Base-by-base conservation (phyloP, 2,888 invertebrate genomes). In the Galerucella pusilla region DNA sequence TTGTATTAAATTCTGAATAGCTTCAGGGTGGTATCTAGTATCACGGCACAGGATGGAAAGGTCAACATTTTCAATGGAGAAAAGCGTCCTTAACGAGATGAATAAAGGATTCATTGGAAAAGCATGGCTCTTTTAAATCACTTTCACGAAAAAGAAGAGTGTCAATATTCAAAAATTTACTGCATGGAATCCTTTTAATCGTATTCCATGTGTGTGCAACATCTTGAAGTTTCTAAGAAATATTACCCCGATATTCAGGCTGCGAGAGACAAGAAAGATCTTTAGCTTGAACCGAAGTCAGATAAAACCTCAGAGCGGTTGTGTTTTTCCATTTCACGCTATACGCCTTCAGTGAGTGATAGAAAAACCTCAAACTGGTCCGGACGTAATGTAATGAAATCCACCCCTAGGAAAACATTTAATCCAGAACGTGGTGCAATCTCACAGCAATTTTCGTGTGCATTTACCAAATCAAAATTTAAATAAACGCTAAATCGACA, bases 301-400 rank as follows among this genome's bases (percentile, higher is more conserved):
- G 35, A 71, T 64, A 64, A 69, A 71, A 71, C 64, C 64, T 49
- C 57, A n/a, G 12, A 52, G 28, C 45, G 71, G 14, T 59, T 65
- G 57, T 42, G 65, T 71, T 71, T 71, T 71, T 71, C 71, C 71
- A 71, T 71, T 71, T 71, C 71, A 71, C 71, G 71, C 65, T 71
- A 71, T 54, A 71, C 71, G 71, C 71, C 71, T 71, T 71, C 71
- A 59, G 71, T 42, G 71, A 71, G 71, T 65, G 71, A 71, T 71
- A 65, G 71, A 71, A 71, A 71, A 71, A 71, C 71, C 71, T 59
- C 71, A 71, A 71, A 71, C 71, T 71, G 52, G 71, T 71, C 71
- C 71, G 65, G 71, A 71, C 71, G 71, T 71, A 65, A 71, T 71
- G 71, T 71, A 71, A 71, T 71, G 71, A 63, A 71, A 71, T 71